These are phyloP conservation scores for Scomber scombrus DNA, from an alignment of 2,113 vertebrate genomes.

Conservation along the genomic window DNA sequence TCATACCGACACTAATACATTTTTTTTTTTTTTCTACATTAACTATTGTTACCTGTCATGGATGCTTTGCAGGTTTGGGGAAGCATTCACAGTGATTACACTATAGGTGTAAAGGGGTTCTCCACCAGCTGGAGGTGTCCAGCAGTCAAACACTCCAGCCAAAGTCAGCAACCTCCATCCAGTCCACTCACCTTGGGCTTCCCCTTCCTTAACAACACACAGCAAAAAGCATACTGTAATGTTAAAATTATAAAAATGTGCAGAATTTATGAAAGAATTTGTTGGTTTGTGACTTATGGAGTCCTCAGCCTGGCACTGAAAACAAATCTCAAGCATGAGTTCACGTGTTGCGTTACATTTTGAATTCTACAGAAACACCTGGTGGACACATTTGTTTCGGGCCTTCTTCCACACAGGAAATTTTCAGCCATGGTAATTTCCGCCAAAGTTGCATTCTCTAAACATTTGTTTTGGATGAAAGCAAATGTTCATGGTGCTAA, in stretches of 20 bases:
- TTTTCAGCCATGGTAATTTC: slow-evolving; percentile 49
- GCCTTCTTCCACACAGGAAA: slow-evolving; percentile 37
- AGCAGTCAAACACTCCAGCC: slow-evolving; percentile 97
- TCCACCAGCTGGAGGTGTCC: slow-evolving; percentile 90
- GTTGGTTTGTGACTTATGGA: not conserved
- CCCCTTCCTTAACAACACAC: slow-evolving; percentile 60
- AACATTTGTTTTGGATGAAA: slow-evolving; percentile 25
- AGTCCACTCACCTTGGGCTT: slow-evolving; percentile 81
- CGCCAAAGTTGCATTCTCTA: slow-evolving; percentile 38
- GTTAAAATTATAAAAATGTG: not conserved
- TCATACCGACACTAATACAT: no score
- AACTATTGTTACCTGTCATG: slow-evolving; percentile 87
- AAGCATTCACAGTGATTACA: slow-evolving; percentile 93
- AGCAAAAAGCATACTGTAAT: not conserved
- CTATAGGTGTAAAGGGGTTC: slow-evolving; percentile 91
- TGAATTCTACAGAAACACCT: slow-evolving; percentile 29
- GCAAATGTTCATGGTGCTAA: slow-evolving; percentile 2
- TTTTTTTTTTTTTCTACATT: no score
- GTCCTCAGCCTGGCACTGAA: not conserved
- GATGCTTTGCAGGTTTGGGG: slow-evolving; percentile 88
- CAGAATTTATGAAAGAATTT: not conserved
- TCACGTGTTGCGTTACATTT: not conserved
- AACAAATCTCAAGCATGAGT: not conserved
- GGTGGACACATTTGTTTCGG: slow-evolving; percentile 40
- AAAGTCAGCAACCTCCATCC: slow-evolving; percentile 93